A percentile compares a stretch with the other conserved stretches of the same genome.
Evolutionary conservation across 2,888 invertebrate genomes (phyloP).

Genomic region (Protonemura montana): DNA sequence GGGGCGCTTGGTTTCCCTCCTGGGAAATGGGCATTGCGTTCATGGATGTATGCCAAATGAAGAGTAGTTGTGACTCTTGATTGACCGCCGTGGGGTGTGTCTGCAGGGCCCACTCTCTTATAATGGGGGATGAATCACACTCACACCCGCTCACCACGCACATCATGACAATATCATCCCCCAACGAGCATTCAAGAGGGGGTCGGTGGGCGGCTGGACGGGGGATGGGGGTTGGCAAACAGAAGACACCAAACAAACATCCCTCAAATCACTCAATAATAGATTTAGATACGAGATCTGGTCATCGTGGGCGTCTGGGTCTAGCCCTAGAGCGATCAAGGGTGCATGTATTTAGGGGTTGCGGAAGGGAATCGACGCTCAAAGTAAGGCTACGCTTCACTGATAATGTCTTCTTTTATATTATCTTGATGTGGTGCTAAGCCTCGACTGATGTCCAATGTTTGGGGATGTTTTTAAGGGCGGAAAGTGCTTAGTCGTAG

Average conservation of each 20-base stretch:
- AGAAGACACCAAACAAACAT: conserved; percentile 43
- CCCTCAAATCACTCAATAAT: conserved; percentile 46
- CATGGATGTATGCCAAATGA: conserved; percentile 39
- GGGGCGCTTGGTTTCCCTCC: conserved; percentile 25
- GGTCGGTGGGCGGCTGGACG: background rate
- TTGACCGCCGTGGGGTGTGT: conserved; percentile 42
- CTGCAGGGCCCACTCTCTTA: conserved; percentile 8
- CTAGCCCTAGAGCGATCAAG: conserved; percentile 31
- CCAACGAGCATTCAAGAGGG: conserved; percentile 22
- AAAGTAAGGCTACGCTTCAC: background rate
- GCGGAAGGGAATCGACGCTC: background rate
- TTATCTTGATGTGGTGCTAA: conserved; percentile 30
- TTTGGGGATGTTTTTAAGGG: conserved; percentile 40
- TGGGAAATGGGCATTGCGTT: background rate
- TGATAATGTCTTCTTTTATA: conserved; percentile 42
- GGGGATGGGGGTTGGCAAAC: background rate
- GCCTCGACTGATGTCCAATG: conserved; percentile 33
- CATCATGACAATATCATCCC: conserved; percentile 41
- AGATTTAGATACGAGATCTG: conserved; percentile 44
- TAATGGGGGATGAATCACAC: conserved; percentile 41
- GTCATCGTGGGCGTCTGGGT: conserved; percentile 21
- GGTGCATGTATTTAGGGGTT: conserved; percentile 33
- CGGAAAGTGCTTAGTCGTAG: conserved; percentile 34
- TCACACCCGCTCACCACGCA: conserved; percentile 31
- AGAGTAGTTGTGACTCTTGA: conserved; percentile 43